Base-by-base conservation (phyloP, 2,113 vertebrate species). In the Scartelaos histophorus region DNA sequence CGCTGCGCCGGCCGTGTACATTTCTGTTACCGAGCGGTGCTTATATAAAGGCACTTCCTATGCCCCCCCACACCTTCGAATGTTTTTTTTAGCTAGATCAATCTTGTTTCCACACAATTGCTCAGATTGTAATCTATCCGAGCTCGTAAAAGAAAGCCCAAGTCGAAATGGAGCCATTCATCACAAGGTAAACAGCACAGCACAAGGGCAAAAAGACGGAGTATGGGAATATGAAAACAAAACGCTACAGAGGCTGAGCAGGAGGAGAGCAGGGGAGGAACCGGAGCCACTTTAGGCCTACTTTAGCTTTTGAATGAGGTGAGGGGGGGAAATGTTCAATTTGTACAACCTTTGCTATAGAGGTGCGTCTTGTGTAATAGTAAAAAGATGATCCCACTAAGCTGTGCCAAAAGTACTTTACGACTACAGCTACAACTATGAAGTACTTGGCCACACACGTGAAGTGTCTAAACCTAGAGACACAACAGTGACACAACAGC, bases 131-230 rank as follows among this genome's bases (percentile, higher is more conserved):
- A 91, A 91, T 93, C 86, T 87, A 84, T 90, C 91, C 82, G 84
- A 74, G 82, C 65, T 57, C 68, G 1, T 47, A 24, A 45, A 67
- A 64, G 65, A 68, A 72, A 71, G 75, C 76, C 76, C 15, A 73
- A 83, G 72, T 89, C 90, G 88, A 93, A 93, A 93, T 93, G 65
- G 90, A 93, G 90, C 88, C 88, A 92, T 94, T 92, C 85, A 91
- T 92, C 91, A 93, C 85, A 74, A 82, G 82, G 84, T 81, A 85
- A 90, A 87, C 72, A 71, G 87, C 76, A 68, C 57, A 77, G 73
- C 71, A 74, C 78, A 78, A 81, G 76, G 71, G 69, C 78, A 10
- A 70, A 70, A 66, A 29, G 84, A 73, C 45, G 53, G 80, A 66
- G 80, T 70, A 29, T 66, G 67, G 49, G 76, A 87, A 77, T 69